Base-by-base conservation (phyloP, 2,113 vertebrate species). In the Dromaius novaehollandiae region DNA sequence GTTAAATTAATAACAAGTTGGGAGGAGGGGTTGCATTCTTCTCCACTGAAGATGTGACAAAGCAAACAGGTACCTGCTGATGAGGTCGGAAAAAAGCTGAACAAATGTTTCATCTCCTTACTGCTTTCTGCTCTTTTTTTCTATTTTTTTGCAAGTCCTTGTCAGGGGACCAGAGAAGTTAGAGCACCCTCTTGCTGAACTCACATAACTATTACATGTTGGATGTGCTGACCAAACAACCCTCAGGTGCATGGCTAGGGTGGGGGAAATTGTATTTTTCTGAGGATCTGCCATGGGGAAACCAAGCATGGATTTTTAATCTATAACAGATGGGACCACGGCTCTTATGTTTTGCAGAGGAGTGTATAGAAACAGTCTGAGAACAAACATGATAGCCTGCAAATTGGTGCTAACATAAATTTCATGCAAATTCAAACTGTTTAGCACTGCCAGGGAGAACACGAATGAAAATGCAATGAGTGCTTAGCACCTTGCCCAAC, bases 211-310 rank as follows among this genome's bases (percentile, higher is more conserved):
- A 55, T 82, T 90, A 8, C 32, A 11, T 74, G 13, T 66, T 83
- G 84, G 51, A 87, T 93, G 40, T 21, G 21, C 58, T 85, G 73
- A 95, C 78, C 66, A 24, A 95, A 96, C 46, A 86, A 56, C 82
- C 56, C 91, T 91, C 91, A 95, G 90, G 93, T 96, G 84, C 73
- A 84, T 13, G 87, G 73, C 80, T 81, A 71, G 5, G 25, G 42
- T 60, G 82, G 56, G 58, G 36, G 65, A 95, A 95, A 96, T 28
- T 48, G 65, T 90, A 71, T 82, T 96, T 26, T 91, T 95, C 66
- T 79, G 53, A 95, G 40, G 34, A 86, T 38, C 92, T 93, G 89
- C 82, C 82, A 66, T 50, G 55, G 89, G 91, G 77, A 95, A 93
- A 75, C 34, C 90, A 95, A 88, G 82, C 66, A 60, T 60, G 28